Evolutionary conservation across 2,113 vertebrate genomes (phyloP).

Genomic region (Pavo muticus): DNA sequence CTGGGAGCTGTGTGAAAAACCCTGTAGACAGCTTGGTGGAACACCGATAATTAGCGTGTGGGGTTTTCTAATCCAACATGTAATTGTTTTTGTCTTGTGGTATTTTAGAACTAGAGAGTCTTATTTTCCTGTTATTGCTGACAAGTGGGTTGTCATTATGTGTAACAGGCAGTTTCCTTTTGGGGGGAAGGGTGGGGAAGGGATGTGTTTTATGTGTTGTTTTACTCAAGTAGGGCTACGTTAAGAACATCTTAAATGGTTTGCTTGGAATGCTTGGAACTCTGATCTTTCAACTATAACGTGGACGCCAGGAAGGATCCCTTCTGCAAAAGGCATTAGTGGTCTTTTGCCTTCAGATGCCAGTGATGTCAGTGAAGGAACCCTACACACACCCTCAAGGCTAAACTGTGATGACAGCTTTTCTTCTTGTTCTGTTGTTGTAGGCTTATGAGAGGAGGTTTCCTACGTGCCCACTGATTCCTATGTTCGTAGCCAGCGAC

Average conservation of each 20-base stretch:
- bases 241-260: not conserved
- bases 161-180: not conserved
- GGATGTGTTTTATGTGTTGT: not conserved
- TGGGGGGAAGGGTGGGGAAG: not conserved
- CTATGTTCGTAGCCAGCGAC: constrained; percentile 95
- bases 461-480: constrained; percentile 92
- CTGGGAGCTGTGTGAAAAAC: constrained; percentile 23
- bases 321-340: not conserved
- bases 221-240: not conserved
- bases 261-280: not conserved
- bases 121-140: constrained; percentile 12
- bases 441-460: constrained; percentile 95
- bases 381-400: rapidly evolving
- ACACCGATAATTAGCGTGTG: constrained; percentile 32
- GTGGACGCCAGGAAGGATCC: not conserved
- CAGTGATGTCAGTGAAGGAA: rapidly evolving
- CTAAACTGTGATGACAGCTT: not conserved
- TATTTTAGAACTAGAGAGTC: constrained; percentile 22
- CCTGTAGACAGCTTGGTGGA: constrained; percentile 17
- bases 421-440: not conserved
- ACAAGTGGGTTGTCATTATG: not conserved
- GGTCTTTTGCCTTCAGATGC: not conserved
- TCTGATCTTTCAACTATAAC: not conserved
- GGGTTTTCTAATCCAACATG: not conserved
- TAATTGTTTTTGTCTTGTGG: constrained; percentile 26